These are phyloP conservation scores for Tenebrio molitor DNA, from an alignment of 1,140 invertebrate genomes.

Conservation along the genomic window DNA sequence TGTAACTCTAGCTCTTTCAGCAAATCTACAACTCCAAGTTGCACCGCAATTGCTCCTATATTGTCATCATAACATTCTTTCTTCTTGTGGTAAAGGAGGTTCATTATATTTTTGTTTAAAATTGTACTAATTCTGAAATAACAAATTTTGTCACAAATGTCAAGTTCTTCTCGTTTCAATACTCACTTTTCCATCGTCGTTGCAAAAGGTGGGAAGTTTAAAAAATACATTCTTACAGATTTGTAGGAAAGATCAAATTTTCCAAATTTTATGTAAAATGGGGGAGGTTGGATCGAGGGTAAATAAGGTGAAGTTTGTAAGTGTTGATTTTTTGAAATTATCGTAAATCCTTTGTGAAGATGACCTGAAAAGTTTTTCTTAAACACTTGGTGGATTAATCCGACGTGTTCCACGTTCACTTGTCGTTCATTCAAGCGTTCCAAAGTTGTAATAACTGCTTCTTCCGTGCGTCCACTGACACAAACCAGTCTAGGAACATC, in stretches of 20 bases:
- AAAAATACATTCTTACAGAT: too few relatives aligned
- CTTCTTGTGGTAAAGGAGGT: background rate
- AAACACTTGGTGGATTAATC: constrained; percentile 68
- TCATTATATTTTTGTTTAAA: background rate
- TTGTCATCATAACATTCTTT: background rate
- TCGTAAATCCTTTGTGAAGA: constrained; percentile 71
- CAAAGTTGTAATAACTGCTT: constrained; percentile 79
- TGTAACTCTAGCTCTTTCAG: constrained; percentile 74
- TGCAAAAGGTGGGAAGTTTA: too few relatives aligned
- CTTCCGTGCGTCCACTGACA: constrained; percentile 74
- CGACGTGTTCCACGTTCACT: constrained; percentile 71
- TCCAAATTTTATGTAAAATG: too few relatives aligned
- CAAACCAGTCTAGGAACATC: constrained; percentile 74
- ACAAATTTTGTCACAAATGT: too few relatives aligned
- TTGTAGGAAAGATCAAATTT: too few relatives aligned
- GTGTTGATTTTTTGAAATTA: constrained; percentile 62
- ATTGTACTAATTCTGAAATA: too few relatives aligned
- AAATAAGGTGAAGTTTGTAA: constrained; percentile 58
- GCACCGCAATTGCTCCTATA: constrained; percentile 80
- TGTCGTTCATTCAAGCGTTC: constrained; percentile 74
- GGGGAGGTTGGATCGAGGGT: too few relatives aligned
- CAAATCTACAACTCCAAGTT: constrained; percentile 83
- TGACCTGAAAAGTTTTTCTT: constrained; percentile 70
- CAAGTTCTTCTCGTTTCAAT: too few relatives aligned
- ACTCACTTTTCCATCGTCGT: too few relatives aligned